Percentiles rank a stretch among this genome's conserved stretches.
These are phyloP conservation scores for Pampusana beccarii DNA, from an alignment of 2,113 vertebrate species.

Conservation along the genomic window DNA sequence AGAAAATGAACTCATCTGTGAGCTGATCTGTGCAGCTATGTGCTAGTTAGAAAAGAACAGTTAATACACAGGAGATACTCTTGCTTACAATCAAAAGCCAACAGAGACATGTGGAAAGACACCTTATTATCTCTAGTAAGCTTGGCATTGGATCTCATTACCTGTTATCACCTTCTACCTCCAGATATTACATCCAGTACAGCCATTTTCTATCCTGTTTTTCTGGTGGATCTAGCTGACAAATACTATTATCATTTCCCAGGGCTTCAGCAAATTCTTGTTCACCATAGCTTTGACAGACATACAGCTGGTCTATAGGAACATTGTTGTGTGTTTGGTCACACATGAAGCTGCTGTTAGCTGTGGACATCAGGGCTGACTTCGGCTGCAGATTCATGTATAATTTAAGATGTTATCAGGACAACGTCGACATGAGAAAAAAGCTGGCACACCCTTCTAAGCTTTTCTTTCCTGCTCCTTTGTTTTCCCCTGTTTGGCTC, in stretches of 20 bases:
- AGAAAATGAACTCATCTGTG: background rate
- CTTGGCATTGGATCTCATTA: background rate
- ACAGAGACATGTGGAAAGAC: background rate
- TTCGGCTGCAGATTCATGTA: background rate
- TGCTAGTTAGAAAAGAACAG: background rate
- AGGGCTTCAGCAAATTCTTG: background rate
- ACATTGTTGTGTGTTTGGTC: background rate
- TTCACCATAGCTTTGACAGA: background rate
- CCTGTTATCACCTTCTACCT: background rate
- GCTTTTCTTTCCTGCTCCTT: background rate
- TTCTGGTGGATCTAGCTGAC: background rate
- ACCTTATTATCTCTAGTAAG: background rate
- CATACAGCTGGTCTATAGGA: background rate
- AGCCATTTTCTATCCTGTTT: background rate
- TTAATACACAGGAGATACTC: background rate
- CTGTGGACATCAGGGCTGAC: background rate
- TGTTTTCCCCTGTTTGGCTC: background rate
- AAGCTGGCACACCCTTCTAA: fast-evolving
- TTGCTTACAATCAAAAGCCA: background rate
- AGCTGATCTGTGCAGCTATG: background rate
- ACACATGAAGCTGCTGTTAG: background rate
- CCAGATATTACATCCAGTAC: background rate
- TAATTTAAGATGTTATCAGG: background rate
- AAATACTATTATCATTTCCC: background rate
- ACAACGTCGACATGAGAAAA: background rate